Base-by-base conservation (phyloP, 2,113 vertebrate genomes). In the Pelmatolapia mariae region DNA sequence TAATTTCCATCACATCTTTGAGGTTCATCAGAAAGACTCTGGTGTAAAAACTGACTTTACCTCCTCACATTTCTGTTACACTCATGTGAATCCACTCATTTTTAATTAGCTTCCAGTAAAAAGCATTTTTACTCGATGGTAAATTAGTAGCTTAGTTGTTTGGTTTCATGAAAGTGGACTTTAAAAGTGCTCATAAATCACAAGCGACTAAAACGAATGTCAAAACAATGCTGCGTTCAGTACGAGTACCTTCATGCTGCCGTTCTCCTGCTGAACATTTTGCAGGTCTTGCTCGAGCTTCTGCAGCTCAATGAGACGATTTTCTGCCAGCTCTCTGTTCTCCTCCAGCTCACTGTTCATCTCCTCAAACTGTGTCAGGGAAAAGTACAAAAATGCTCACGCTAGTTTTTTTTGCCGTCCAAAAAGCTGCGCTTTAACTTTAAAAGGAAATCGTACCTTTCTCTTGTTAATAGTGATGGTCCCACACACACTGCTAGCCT, bases 311-410 rank as follows among this genome's bases (percentile, higher is more conserved):
- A 93, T 96, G 31, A 97, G 96, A 33, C 97, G 96, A 93, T 99
- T 99, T 63, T 98, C 97, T 52, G 98, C 98, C 86, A 99, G 94
- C 78, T 99, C 98, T 85, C 96, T 97, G 92, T 98, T 99, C 95
- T 99, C 98, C 90, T 99, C 98, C 86, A 99, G 93, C 90, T 99
- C 98, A 11, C 97, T 98, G 90, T 98, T 98, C 98, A 99, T 99
- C 93, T 99, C 98, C 90, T 99, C 98, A 96, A 99, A 99, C 98
- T 90, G 47, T 52, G 33, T 9, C 45, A 71, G 7, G 11, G 29
- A 80, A 54, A 68, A 40, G 10, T n/a, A 59, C 16, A 10, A 66
- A 54, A 80, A 52, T 52, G 5, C 24, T 24, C n/a, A 86, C n/a
- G 3, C 29, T 5, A 57, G 22, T 0, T 26, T 3, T 43, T 52